A percentile compares a stretch with the other conserved stretches of the same genome.
phyloP scores from a whole-genome alignment of 30 jellyfish, hydroid and myxozoan genomes.

The Pelagia noctiluca region DNA sequence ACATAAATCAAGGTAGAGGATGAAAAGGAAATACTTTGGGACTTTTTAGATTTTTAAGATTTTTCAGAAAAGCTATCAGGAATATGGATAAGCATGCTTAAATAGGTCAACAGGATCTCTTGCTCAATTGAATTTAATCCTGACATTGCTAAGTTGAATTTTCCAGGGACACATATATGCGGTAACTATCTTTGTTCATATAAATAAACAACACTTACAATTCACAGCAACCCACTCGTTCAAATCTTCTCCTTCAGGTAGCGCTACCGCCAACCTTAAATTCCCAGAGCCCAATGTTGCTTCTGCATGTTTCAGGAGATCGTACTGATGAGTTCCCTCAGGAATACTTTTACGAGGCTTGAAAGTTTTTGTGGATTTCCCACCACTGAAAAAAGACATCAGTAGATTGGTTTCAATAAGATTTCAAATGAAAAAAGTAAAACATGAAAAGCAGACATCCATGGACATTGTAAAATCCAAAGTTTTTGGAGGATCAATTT shows the following conservation, averaged over 20 bases:
- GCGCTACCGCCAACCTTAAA: slow-evolving; percentile 93
- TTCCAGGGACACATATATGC: neutral
- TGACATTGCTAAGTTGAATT: no score
- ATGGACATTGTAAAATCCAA: no score
- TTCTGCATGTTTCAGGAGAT: slow-evolving; percentile 97
- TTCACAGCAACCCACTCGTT: slow-evolving; percentile 99
- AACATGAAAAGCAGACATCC: neutral
- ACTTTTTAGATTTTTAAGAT: no score
- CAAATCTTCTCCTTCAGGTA: slow-evolving; percentile 99
- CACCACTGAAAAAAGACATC: slow-evolving; percentile 59
- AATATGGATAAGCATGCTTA: no score
- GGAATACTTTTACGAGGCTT: slow-evolving; percentile 96
- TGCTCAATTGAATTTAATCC: no score
- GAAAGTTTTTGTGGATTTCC: slow-evolving; percentile 91
- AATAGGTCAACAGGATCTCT: no score
- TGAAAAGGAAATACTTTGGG: no score
- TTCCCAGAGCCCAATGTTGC: slow-evolving; percentile 99
- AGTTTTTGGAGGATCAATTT: no score
- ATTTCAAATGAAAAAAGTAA: no score
- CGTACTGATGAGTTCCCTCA: slow-evolving; percentile 99
- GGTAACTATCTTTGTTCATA: neutral
- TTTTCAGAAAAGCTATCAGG: no score
- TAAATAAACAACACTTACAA: slow-evolving; percentile 44
- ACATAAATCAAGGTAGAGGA: no score
- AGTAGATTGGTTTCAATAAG: neutral